phyloP scores from a whole-genome alignment of 2,888 invertebrate genomes.

The Danaus chrysippus region DNA sequence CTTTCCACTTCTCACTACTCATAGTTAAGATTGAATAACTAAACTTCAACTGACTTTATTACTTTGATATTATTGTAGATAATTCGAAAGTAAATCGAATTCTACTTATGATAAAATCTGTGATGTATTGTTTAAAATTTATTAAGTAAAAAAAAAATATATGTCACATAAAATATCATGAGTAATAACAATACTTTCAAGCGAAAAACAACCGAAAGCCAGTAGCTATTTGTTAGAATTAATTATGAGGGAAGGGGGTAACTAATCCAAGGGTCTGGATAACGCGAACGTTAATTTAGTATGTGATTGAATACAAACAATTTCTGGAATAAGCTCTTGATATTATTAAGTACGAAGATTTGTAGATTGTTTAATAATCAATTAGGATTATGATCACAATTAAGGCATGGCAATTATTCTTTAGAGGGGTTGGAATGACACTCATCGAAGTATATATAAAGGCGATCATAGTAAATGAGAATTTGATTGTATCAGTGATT shows the following conservation, averaged over 20 bases:
- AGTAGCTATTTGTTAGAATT: constrained; percentile 43
- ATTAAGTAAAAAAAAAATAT: background rate
- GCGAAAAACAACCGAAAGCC: constrained; percentile 14
- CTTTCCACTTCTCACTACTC: constrained; percentile 4
- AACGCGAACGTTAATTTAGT: constrained; percentile 45
- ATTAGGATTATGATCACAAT: too few species aligned
- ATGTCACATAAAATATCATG: background rate
- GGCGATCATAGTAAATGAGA: too few species aligned
- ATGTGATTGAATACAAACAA: constrained; percentile 46
- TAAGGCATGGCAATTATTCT: constrained; percentile 33
- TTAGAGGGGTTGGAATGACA: constrained; percentile 15
- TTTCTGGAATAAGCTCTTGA: constrained; percentile 11
- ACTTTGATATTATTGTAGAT: background rate
- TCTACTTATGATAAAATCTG: background rate
- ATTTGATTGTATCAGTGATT: too few species aligned
- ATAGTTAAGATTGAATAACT: constrained; percentile 3
- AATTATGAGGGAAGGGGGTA: constrained; percentile 50
- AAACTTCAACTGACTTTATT: constrained; percentile 7
- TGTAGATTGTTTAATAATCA: too few species aligned
- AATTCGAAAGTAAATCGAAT: background rate
- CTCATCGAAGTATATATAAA: too few species aligned
- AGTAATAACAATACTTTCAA: constrained; percentile 11
- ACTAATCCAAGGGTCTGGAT: constrained; percentile 48
- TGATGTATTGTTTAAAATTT: background rate
- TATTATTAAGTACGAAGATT: background rate